Base-by-base conservation (phyloP, 2,113 vertebrate genomes). In the Chionodraco myersi region DNA sequence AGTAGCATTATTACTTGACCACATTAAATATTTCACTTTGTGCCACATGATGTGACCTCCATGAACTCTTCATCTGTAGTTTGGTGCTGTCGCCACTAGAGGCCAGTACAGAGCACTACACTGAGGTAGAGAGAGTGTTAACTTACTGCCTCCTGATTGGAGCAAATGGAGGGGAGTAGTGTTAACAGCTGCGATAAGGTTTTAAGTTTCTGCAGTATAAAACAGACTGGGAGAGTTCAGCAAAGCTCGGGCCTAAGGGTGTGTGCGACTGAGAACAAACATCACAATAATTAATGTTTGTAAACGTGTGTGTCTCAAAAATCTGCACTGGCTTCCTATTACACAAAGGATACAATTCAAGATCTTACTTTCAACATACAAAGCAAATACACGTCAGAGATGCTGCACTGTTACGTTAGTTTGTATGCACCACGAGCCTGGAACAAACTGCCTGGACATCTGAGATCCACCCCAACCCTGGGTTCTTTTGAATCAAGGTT, bases 131-230 rank as follows among this genome's bases (percentile, higher is more conserved):
- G 49, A 16, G 10, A 15, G 48, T 53, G 59, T 66, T 36, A n/a
- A 63, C 13, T 11, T 59, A 3, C 67, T 76, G 72, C 53, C 44
- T 84, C 34, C n/a, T 13, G 67, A 88, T 86, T 90, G 91, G 90
- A 86, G 79, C 75, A 89, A 69, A 86, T 2, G 56, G 51, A 59
- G 79, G 84, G 80, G 83, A 16, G 86, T 68, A 53, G 68, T n/a
- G 49, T 79, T 72, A 72, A 85, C 90, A 92, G 87, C 91, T 91
- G 82, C 75, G 41, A 21, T 5, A 2, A 57, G 60, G 82, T 78
- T 82, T 88, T 79, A 72, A 14, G 79, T 90, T 92, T 67, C 89
- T 65, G 57, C 5, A 4, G 5, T 14, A 68, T n/a, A 53, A 74
- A 82, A 57, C 9, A 30, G n/a, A 30, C 30, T n/a, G 67, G n/a